A percentile compares a stretch with the other conserved stretches of the same genome.
Conservation (phyloP, 37 sponge, comb jelly and placozoan species). For the Haliclona indistincta region DNA sequence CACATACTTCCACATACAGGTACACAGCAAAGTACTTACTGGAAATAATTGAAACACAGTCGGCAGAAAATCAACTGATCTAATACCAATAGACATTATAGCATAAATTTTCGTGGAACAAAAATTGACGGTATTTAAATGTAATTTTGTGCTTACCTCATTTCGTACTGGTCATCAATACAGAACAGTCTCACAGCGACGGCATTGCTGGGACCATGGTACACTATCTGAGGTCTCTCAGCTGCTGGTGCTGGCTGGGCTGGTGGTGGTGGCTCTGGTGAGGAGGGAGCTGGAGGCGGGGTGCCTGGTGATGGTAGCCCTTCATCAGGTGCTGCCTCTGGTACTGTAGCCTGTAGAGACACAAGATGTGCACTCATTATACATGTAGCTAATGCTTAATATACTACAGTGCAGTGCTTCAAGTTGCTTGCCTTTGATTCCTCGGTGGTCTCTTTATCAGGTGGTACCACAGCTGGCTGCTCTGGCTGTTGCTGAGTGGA, state of each 20-base stretch:
- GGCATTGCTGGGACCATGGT: constrained; percentile 61
- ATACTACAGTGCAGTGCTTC: no score
- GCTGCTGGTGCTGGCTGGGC: background rate
- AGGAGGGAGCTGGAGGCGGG: background rate
- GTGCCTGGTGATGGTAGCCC: no score
- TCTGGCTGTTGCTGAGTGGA: no score
- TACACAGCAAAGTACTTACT: constrained; percentile 41
- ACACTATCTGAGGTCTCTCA: background rate
- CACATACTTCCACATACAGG: background rate
- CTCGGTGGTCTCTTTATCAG: no score
- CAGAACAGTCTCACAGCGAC: constrained; percentile 88
- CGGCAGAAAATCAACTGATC: constrained; percentile 84
- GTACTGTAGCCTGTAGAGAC: background rate
- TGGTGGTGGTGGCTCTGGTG: background rate
- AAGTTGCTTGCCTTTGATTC: no score
- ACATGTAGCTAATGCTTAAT: no score
- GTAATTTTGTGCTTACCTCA: constrained; percentile 45
- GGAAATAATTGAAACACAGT: constrained; percentile 87
- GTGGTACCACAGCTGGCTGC: no score
- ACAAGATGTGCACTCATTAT: no score
- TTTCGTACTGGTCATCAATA: constrained; percentile 93
- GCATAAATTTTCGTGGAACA: background rate
- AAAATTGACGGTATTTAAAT: background rate
- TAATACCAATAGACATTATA: constrained; percentile 2
- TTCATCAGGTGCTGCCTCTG: background rate